phyloP scores from a whole-genome alignment of 2,888 invertebrate genomes.

The Phania funesta region DNA sequence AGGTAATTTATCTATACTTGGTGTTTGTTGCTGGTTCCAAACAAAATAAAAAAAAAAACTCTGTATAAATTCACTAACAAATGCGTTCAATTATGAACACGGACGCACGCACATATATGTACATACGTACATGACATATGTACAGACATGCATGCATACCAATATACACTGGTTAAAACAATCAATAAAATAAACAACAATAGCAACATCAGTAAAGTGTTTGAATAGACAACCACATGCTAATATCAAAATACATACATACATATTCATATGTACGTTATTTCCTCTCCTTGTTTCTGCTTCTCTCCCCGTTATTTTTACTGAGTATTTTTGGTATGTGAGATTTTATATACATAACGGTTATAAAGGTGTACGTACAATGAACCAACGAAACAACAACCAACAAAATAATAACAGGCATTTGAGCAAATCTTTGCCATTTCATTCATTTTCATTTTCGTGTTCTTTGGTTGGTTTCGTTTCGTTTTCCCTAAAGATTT shows the following conservation, averaged over 20 bases:
- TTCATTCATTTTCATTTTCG: slow-evolving; percentile 7
- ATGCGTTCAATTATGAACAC: background rate
- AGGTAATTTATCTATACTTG: slow-evolving; percentile 39
- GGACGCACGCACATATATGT: background rate
- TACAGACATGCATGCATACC: background rate
- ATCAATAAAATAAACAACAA: background rate
- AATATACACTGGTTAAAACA: background rate
- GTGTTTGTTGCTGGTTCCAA: slow-evolving; percentile 27
- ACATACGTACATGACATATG: too few species aligned
- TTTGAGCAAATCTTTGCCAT: slow-evolving; percentile 22
- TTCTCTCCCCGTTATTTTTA: background rate
- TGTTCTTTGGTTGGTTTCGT: slow-evolving; percentile 4
- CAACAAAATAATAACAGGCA: background rate
- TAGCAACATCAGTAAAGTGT: background rate
- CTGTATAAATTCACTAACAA: slow-evolving; percentile 15
- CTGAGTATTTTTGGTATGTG: background rate
- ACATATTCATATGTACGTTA: background rate
- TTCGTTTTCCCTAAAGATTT: background rate
- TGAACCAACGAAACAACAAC: slow-evolving; percentile 11
- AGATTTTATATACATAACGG: background rate
- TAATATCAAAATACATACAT: background rate
- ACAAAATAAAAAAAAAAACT: background rate
- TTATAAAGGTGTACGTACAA: slow-evolving; percentile 6
- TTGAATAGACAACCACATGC: background rate
- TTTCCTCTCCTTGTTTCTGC: background rate